Evolutionary conservation across 2,113 vertebrate genomes (phyloP), one percentile per base, ranked within the genome.

Genomic region (Telmatochromis brichardi): DNA sequence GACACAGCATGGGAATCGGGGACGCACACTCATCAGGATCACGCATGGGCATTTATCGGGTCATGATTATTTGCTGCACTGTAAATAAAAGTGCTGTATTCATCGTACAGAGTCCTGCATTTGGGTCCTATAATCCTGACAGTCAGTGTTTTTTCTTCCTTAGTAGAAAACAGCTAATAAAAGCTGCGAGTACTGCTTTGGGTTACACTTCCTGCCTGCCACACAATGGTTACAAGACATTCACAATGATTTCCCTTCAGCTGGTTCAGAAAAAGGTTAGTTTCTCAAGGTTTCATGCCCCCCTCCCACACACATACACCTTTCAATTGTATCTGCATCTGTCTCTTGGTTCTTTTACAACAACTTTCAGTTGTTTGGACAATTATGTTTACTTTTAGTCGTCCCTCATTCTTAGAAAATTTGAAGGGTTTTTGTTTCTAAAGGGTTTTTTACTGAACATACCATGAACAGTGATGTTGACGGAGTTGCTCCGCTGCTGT

Each of bases 91-190:
- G 58, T 19, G 2, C 15, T 63, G 9, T 63, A 33, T 19, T 63
- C 58, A 33, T 63, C 9, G 0, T 19, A 33, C 5, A 33, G 58
- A 63, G 15, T 63, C 58, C 58, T 63, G 28, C 0, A 0, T 33
- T 33, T 63, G 15, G 58, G 58, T 63, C 28, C 15, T 35, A 3
- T 10, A 0, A 10, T 1, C 1, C 0, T 35, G 15, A 33, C 28
- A 19, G 15, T 0, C 6, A 63, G 28, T 63, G 2, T 0, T 33
- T 63, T 1, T 4, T 0, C 0, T 63, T 63, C 28, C 17, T 63
- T 0, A 63, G 58, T 35, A 11, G 58, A 63, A 19, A 63, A 0
- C 58, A 7, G 58, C 15, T 63, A 63, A 63, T 33, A 35, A 63
- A 63, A 63, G 15, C 58, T 63, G 28, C 1, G 0, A 33, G 0